Evolutionary conservation across 2,113 vertebrate genomes (phyloP), one percentile per base, ranked within the genome.

Genomic region (Nettapus auritus): DNA sequence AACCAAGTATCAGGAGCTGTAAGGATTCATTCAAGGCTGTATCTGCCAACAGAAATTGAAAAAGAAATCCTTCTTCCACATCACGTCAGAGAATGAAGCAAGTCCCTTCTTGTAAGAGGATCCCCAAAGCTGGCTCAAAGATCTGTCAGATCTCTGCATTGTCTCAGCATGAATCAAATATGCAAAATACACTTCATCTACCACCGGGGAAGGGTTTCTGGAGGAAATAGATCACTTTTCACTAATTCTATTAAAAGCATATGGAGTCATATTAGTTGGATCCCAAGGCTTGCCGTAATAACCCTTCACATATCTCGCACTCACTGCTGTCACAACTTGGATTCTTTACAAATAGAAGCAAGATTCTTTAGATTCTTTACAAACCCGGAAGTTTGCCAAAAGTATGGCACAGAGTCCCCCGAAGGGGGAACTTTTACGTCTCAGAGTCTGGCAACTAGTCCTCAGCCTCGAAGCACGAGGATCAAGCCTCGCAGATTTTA

Each of bases 151-250:
- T 46, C 55, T 29, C 31, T 3, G 16, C 26, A 16, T 53, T 59
- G n/a, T 34, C 64, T 75, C 21, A 19, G 34, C 22, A 14, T 5
- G 5, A 56, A 31, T 36, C 31, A 56, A 62, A 50, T 0, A 0
- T 3, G 7, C 20, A 38, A 63, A 56, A 40, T 7, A 40, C 2
- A 8, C 29, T 34, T 38, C 66, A 13, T 28, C 21, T 28, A 64
- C 28, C 20, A 26, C 2, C 3, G 3, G 38, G 52, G 25, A 77
- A 53, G 19, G 26, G 3, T 46, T 36, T 22, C 22, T 31, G n/a
- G 28, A 44, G 22, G 40, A 34, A 68, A 36, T 21, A 67, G 26
- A 26, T 14, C 55, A 42, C n/a, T 66, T 67, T 5, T n/a, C 52
- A 46, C 29, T 19, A 53, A 29, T 48, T 53, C 44, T 33, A 36